These are phyloP conservation scores for Neodiprion lecontei DNA, from an alignment of 1,140 invertebrate species.

Conservation along the genomic window DNA sequence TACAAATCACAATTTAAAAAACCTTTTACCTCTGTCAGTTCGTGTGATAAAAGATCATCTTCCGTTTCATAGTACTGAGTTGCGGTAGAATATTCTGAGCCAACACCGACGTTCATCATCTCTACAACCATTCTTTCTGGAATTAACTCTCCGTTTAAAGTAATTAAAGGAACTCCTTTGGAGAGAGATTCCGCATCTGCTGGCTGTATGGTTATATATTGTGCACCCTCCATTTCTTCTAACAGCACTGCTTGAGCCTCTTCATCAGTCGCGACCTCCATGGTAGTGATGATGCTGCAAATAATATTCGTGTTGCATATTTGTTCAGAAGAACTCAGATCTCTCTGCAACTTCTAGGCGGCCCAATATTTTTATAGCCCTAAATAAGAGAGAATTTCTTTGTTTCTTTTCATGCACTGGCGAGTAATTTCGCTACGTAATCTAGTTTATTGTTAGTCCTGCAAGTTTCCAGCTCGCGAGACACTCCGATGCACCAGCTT, in stretches of 20 bases:
- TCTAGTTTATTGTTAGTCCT: too few species aligned
- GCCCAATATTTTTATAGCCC: too few species aligned
- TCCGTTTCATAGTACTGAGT: slow-evolving; percentile 61
- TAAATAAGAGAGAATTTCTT: too few species aligned
- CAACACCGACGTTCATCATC: slow-evolving; percentile 57
- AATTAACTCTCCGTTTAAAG: slow-evolving; percentile 56
- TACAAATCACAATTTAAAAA: too few species aligned
- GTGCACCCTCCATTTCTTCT: slow-evolving; percentile 56
- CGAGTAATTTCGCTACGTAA: too few species aligned
- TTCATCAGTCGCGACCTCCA: slow-evolving; percentile 54
- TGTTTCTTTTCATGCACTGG: too few species aligned
- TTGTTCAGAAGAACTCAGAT: too few species aligned
- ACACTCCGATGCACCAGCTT: too few species aligned
- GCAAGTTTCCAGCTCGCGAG: too few species aligned
- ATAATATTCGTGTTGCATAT: background rate
- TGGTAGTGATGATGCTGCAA: slow-evolving; percentile 29
- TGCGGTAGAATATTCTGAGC: slow-evolving; percentile 46
- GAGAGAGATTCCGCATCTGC: slow-evolving; percentile 52
- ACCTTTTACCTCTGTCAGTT: slow-evolving; percentile 53
- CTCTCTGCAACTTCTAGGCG: too few species aligned
- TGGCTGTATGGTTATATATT: slow-evolving; percentile 61
- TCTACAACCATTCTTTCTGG: slow-evolving; percentile 61
- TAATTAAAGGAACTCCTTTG: slow-evolving; percentile 54
- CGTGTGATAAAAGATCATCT: slow-evolving; percentile 53
- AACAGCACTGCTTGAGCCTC: slow-evolving; percentile 55